Evolutionary conservation across 2,113 vertebrate genomes (phyloP).

Genomic region (Muntiacus muntjak): DNA sequence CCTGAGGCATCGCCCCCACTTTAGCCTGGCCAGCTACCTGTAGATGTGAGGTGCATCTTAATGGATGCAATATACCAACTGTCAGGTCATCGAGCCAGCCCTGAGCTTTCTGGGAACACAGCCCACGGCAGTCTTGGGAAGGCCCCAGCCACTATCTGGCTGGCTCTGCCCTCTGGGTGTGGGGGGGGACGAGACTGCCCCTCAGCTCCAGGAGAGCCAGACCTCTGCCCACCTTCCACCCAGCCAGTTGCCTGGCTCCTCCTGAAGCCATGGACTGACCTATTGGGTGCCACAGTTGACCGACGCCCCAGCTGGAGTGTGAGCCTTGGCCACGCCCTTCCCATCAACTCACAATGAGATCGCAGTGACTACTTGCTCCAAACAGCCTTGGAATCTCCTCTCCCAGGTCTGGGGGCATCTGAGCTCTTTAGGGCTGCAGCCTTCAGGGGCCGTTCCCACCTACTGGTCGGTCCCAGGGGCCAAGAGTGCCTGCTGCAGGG

Average conservation of each 20-base stretch:
- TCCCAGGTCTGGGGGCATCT: background rate
- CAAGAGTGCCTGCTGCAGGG: background rate
- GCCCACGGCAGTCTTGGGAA: background rate
- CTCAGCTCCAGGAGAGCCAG: background rate
- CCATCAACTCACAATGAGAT: background rate
- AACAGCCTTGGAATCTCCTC: background rate
- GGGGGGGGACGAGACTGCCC: background rate
- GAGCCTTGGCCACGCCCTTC: background rate
- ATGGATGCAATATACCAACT: fast-evolving
- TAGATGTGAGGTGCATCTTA: background rate
- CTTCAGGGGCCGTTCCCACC: background rate
- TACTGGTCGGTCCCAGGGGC: background rate
- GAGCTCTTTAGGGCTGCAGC: background rate
- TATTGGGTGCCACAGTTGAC: background rate
- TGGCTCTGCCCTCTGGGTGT: background rate
- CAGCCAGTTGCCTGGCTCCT: background rate
- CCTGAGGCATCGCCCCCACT: background rate
- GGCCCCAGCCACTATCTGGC: background rate
- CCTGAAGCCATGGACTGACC: background rate
- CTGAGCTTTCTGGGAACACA: fast-evolving
- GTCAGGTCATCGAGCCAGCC: fast-evolving
- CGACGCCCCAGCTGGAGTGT: fast-evolving
- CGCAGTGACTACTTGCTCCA: background rate
- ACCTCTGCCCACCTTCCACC: background rate
- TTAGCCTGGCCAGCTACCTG: background rate